A percentile compares a stretch with the other conserved stretches of the same genome.
Evolutionary conservation across 2,797 vertebrate species (phyloP).

Genomic region (Esox lucius): DNA sequence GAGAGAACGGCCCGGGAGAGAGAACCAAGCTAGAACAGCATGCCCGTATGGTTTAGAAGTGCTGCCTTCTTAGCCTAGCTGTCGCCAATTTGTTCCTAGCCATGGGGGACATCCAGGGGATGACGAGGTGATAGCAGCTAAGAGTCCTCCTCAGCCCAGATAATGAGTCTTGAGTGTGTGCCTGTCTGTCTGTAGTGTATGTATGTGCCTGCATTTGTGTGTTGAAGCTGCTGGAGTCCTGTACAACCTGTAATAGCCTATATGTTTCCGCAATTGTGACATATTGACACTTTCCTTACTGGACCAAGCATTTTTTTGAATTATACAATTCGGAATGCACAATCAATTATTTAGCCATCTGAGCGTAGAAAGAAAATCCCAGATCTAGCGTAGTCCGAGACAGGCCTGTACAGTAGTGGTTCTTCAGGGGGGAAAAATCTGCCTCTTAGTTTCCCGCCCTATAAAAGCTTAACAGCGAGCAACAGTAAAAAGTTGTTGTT

Average conservation of each 20-base stretch:
- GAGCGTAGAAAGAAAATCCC: constrained; percentile 25
- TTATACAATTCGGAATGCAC: constrained; percentile 40
- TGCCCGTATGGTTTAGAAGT: constrained; percentile 66
- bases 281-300: constrained; percentile 42
- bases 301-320: constrained; percentile 21
- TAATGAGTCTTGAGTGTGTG: constrained; percentile 70
- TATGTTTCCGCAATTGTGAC: constrained; percentile 40
- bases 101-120: constrained; percentile 82
- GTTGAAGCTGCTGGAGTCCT: neutral
- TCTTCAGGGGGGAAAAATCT: constrained; percentile 42
- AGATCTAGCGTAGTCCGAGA: constrained; percentile 48
- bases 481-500: neutral
- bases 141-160: constrained; percentile 68
- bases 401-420: constrained; percentile 24
- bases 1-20: constrained; percentile 11
- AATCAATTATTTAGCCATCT: constrained; percentile 66
- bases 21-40: constrained; percentile 42
- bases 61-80: constrained; percentile 62
- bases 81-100: constrained; percentile 86
- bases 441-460: constrained; percentile 35
- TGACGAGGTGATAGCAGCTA: constrained; percentile 74
- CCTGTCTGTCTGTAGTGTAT: constrained; percentile 27
- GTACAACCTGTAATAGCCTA: neutral
- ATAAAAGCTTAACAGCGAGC: constrained; percentile 39
- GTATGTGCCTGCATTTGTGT: constrained; percentile 18